Evolutionary conservation across 2,888 invertebrate species (phyloP).

Genomic region (Xylophagus ater): DNA sequence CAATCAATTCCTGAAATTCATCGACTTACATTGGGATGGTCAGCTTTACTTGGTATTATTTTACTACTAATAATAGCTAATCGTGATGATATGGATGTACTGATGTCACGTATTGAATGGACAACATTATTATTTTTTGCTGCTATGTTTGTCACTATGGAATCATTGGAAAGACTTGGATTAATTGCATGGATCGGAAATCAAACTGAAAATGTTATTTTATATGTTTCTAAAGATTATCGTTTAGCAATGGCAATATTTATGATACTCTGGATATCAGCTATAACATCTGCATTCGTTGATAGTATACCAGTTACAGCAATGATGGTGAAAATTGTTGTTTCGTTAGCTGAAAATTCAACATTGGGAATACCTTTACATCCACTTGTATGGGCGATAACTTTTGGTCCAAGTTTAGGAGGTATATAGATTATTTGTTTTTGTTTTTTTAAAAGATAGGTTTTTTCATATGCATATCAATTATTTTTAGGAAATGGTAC

Average conservation of each 20-base stretch:
- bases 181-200: constrained; percentile 71
- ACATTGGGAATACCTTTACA: constrained; percentile 59
- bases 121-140: constrained; percentile 37
- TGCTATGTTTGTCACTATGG: constrained; percentile 40
- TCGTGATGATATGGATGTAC: constrained; percentile 37
- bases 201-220: constrained; percentile 53
- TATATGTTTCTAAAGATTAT: constrained; percentile 51
- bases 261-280: constrained; percentile 78
- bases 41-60: constrained; percentile 70
- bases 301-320: constrained; percentile 87
- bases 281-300: constrained; percentile 73
- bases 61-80: constrained; percentile 67
- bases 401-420: constrained; percentile 81
- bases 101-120: constrained; percentile 38
- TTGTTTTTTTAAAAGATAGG: background rate
- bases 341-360: constrained; percentile 55
- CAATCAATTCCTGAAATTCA: constrained; percentile 66
- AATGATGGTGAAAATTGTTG: constrained; percentile 79
- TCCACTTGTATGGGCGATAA: constrained; percentile 75
- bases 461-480: background rate
- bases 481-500: constrained; percentile 67
- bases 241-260: constrained; percentile 62
- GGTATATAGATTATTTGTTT: constrained; percentile 37
- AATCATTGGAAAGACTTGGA: constrained; percentile 63
- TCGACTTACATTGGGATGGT: constrained; percentile 72